A percentile compares a stretch with the other conserved stretches of the same genome.
phyloP scores from a whole-genome alignment of 2,797 vertebrate species.

The Phrynocephalus forsythii region DNA sequence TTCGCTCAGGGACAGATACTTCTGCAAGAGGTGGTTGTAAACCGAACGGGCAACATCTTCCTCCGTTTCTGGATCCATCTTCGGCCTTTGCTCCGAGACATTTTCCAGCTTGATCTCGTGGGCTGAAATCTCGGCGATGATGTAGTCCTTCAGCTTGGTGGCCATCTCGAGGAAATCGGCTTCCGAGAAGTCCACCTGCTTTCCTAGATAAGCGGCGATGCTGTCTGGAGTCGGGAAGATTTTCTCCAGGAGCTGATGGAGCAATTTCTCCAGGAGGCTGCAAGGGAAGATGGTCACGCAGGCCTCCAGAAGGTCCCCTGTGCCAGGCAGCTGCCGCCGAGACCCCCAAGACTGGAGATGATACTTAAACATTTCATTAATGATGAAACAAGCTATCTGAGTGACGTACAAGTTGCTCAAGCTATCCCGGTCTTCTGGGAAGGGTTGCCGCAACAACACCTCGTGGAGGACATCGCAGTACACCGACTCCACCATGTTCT shows the following conservation, averaged over 20 bases:
- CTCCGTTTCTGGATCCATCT: neutral
- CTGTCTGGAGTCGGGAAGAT: slow-evolving; percentile 31
- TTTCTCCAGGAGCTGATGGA: slow-evolving; percentile 56
- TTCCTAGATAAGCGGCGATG: neutral
- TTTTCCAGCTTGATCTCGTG: slow-evolving; percentile 32
- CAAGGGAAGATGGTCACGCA: slow-evolving; percentile 22
- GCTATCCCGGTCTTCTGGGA: slow-evolving; percentile 30
- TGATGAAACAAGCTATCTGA: slow-evolving; percentile 65
- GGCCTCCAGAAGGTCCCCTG: neutral
- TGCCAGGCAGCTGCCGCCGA: rapidly evolving
- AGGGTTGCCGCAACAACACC: slow-evolving; percentile 28
- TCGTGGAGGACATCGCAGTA: slow-evolving; percentile 26
- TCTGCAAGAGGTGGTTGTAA: slow-evolving; percentile 28
- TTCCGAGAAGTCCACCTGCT: slow-evolving; percentile 7
- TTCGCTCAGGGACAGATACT: neutral
- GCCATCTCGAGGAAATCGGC: neutral
- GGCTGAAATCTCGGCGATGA: slow-evolving; percentile 27
- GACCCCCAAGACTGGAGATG: neutral
- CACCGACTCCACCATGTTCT: slow-evolving; percentile 23
- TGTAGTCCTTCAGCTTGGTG: neutral
- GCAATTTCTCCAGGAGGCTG: slow-evolving; percentile 44
- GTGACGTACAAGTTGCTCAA: slow-evolving; percentile 54
- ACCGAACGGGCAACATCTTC: slow-evolving; percentile 10
- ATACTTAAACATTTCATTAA: slow-evolving; percentile 61
- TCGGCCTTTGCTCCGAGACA: slow-evolving; percentile 39